phyloP scores from a whole-genome alignment of 2,113 vertebrate genomes.

The Pteropus alecto region DNA sequence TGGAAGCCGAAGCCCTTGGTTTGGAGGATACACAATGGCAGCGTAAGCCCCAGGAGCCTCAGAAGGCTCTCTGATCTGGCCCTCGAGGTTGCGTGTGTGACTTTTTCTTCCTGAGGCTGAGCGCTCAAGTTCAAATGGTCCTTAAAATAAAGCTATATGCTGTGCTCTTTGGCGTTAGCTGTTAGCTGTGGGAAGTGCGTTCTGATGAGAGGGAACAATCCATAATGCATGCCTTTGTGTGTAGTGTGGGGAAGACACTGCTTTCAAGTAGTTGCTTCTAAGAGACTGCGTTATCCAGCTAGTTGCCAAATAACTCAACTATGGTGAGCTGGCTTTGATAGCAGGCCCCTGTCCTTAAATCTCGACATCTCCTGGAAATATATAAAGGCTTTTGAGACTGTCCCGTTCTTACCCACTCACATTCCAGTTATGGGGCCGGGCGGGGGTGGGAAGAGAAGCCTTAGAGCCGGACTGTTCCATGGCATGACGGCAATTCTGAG shows the following conservation, averaged over 20 bases:
- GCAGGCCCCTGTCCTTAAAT: not conserved
- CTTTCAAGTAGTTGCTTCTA: not conserved
- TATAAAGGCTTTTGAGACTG: not conserved
- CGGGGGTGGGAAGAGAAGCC: constrained; percentile 10
- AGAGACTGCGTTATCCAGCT: not conserved
- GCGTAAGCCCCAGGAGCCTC: not conserved
- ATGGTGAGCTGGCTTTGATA: not conserved
- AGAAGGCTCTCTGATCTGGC: constrained; percentile 23
- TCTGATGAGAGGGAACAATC: not conserved
- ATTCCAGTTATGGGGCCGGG: constrained; percentile 24
- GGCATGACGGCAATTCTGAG: not conserved
- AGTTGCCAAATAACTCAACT: not conserved
- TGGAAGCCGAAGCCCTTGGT: not conserved
- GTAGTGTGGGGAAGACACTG: not conserved
- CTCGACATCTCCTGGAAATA: not conserved
- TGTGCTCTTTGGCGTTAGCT: not conserved
- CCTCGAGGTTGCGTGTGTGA: not conserved
- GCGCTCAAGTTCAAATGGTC: not conserved
- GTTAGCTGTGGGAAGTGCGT: not conserved
- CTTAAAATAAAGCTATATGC: not conserved
- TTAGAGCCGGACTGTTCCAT: not conserved
- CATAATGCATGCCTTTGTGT: not conserved
- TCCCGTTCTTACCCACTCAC: constrained; percentile 44
- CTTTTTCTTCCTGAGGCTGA: not conserved
- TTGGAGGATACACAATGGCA: not conserved